Percentiles rank a stretch among this genome's conserved stretches.
phyloP scores from a whole-genome alignment of 2,113 vertebrate genomes.

The Serinus canaria region DNA sequence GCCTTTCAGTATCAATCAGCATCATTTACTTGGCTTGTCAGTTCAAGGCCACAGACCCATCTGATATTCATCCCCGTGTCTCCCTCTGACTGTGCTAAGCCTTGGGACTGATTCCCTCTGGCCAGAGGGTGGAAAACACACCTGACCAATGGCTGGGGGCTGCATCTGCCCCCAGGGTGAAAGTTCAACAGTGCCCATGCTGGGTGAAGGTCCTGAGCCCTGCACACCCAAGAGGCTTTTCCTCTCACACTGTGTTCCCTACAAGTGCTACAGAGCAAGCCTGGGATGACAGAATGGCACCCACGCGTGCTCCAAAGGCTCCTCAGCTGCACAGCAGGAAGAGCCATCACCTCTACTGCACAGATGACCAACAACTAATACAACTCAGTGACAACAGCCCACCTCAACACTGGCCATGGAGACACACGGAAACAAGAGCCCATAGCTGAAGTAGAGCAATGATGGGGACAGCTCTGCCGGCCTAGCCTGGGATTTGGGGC shows the following conservation, averaged over 20 bases:
- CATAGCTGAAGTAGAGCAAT: fast-evolving
- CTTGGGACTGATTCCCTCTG: neutral
- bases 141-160: neutral
- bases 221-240: neutral
- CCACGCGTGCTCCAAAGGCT: neutral
- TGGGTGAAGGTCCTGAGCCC: neutral
- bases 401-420: fast-evolving
- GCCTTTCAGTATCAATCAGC: conserved; percentile 20
- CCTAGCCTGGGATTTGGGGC: neutral
- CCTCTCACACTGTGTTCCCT: neutral
- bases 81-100: neutral
- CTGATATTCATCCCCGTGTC: neutral
- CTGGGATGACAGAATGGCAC: neutral
- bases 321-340: neutral
- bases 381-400: neutral
- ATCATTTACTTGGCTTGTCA: conserved; percentile 24
- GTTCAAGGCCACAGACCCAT: conserved; percentile 4
- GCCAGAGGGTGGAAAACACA: neutral
- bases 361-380: neutral
- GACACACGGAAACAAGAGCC: neutral
- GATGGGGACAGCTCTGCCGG: neutral
- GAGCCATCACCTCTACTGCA: neutral
- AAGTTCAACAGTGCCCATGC: neutral
- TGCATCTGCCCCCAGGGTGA: neutral
- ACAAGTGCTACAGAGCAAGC: neutral